phyloP scores from a whole-genome alignment of 2,888 invertebrate species.

The Labia minor region DNA sequence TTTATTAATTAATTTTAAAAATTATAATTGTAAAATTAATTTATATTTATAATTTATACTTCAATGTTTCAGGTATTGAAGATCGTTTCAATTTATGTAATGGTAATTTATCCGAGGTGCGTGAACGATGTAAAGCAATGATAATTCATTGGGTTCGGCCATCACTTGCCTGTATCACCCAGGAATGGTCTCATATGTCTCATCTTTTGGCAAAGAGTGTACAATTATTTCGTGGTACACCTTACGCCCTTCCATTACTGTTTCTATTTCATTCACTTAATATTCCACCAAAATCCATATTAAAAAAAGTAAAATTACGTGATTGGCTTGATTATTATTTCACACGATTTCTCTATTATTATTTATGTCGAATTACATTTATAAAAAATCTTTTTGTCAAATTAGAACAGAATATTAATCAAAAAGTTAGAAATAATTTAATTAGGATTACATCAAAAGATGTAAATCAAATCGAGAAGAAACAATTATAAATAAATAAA shows the following conservation, averaged over 20 bases:
- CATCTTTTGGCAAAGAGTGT: background rate
- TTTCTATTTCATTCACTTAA: background rate
- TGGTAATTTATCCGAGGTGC: conserved; percentile 31
- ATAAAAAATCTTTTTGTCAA: background rate
- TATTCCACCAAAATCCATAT: background rate
- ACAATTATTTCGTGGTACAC: background rate
- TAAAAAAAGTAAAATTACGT: background rate
- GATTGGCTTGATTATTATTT: background rate
- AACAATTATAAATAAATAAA: too few relatives aligned
- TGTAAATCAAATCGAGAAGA: background rate
- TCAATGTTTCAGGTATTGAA: conserved; percentile 23
- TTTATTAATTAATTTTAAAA: background rate
- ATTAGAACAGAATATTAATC: background rate
- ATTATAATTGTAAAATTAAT: too few relatives aligned
- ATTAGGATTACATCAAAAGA: background rate
- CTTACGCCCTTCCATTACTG: background rate
- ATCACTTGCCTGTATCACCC: conserved; percentile 31
- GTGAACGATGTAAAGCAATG: conserved; percentile 31
- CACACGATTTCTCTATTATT: background rate
- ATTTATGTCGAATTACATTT: background rate
- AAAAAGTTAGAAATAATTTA: background rate
- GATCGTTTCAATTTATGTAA: conserved; percentile 24
- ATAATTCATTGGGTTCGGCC: conserved; percentile 33
- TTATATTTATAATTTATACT: background rate
- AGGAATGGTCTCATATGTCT: conserved; percentile 38